Conservation (phyloP, 2,113 vertebrate genomes). For the Psilopsiagon aymara region DNA sequence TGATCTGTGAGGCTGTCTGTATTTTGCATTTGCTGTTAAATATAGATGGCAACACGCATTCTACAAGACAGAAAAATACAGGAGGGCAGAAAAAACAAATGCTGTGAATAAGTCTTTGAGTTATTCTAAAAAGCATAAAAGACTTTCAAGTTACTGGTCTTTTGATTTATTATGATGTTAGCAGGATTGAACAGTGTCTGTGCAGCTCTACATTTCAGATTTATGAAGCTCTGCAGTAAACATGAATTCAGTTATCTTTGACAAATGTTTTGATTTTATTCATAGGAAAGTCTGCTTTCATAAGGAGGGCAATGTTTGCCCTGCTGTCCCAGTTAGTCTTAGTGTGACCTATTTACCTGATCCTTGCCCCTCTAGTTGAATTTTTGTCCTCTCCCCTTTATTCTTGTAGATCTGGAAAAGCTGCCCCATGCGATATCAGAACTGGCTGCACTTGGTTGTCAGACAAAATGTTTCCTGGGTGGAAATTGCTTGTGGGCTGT, state of each 20-base stretch:
- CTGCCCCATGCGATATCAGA: neutral
- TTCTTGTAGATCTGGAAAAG: neutral
- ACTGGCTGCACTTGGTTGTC: neutral
- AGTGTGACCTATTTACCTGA: neutral
- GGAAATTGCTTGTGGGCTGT: neutral
- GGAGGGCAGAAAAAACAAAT: neutral
- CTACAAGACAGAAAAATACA: neutral
- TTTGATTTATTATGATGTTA: slow-evolving; percentile 44
- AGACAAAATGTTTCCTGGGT: neutral
- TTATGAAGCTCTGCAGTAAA: slow-evolving; percentile 29
- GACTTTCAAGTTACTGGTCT: slow-evolving; percentile 36
- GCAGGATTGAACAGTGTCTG: neutral
- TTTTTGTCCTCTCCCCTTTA: neutral
- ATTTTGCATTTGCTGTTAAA: slow-evolving; percentile 47
- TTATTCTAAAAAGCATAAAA: slow-evolving; percentile 21
- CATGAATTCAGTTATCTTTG: slow-evolving; percentile 17
- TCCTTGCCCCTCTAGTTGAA: neutral
- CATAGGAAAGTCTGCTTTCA: neutral
- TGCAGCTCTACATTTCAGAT: neutral
- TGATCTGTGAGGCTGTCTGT: neutral
- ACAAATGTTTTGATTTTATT: neutral
- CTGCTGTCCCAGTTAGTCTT: neutral
- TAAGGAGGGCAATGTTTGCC: neutral
- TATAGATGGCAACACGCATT: slow-evolving; percentile 30
- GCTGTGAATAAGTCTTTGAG: slow-evolving; percentile 7